Conservation (phyloP, 1,140 invertebrate genomes). For the Drosophila busckii region DNA sequence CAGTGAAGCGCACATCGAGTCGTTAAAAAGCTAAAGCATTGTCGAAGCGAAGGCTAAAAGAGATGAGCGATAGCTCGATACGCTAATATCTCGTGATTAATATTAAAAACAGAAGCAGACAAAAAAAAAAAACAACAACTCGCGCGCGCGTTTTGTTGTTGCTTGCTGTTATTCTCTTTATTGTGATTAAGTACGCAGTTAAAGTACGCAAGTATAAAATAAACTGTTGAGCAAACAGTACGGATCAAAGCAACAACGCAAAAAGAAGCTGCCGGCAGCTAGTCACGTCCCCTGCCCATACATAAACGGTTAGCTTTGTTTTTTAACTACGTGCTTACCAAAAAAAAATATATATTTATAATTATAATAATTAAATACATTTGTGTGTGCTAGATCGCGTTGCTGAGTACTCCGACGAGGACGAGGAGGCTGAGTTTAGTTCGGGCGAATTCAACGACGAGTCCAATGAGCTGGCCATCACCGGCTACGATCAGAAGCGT, state of each 20-base stretch:
- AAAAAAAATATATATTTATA: background rate
- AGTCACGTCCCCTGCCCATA: conserved; percentile 30
- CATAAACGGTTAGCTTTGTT: conserved; percentile 2
- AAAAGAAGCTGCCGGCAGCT: conserved; percentile 28
- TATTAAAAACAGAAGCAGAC: conserved; percentile 19
- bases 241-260: conserved; percentile 15
- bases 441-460: conserved; percentile 84
- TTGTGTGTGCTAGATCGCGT: conserved; percentile 80
- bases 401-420: conserved; percentile 83
- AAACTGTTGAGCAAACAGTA: conserved; percentile 6
- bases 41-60: conserved; percentile 6
- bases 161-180: conserved; percentile 1
- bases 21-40: conserved; percentile 16
- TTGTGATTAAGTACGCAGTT: conserved; percentile 28
- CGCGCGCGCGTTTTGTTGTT: conserved; percentile 15
- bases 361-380: conserved; percentile 3
- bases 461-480: conserved; percentile 76
- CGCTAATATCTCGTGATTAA: conserved; percentile 66
- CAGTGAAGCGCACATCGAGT: conserved; percentile 44
- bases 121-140: background rate
- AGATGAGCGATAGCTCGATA: conserved; percentile 50
- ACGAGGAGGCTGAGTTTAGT: conserved; percentile 84
- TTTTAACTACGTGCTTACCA: no score
- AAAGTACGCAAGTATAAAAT: conserved; percentile 10
- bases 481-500: conserved; percentile 72